Percentiles rank a stretch among this genome's conserved stretches.
These are phyloP conservation scores for Phyllostomus hastatus DNA, from an alignment of 2,113 vertebrate species.

Conservation along the genomic window DNA sequence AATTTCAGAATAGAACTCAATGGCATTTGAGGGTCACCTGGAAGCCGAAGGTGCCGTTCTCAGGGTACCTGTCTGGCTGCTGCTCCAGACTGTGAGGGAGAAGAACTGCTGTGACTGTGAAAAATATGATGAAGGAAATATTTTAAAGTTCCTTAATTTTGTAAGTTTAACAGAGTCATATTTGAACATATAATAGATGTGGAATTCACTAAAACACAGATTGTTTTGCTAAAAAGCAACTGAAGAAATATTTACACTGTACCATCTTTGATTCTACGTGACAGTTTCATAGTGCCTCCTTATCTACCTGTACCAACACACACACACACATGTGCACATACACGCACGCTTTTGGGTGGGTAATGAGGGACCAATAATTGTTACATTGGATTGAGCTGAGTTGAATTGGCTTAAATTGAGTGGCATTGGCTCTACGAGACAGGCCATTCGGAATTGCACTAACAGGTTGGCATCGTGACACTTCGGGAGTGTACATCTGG, in stretches of 20 bases:
- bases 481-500: not conserved
- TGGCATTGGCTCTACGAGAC: not conserved
- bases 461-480: too few relatives aligned
- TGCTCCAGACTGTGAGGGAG: not conserved
- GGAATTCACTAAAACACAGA: not conserved
- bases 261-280: not conserved
- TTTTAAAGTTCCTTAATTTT: not conserved
- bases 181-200: not conserved
- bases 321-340: not conserved
- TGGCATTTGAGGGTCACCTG: not conserved
- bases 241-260: not conserved
- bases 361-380: not conserved
- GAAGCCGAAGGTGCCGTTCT: not conserved
- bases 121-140: not conserved
- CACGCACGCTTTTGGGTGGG: not conserved
- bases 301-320: not conserved
- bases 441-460: not conserved
- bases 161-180: not conserved
- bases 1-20: not conserved
- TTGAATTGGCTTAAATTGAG: not conserved
- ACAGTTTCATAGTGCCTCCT: not conserved
- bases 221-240: not conserved
- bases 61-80: not conserved
- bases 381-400: not conserved
- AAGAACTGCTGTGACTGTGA: not conserved